phyloP scores from a whole-genome alignment of 1,140 invertebrate species.

The Drosophila willistoni region DNA sequence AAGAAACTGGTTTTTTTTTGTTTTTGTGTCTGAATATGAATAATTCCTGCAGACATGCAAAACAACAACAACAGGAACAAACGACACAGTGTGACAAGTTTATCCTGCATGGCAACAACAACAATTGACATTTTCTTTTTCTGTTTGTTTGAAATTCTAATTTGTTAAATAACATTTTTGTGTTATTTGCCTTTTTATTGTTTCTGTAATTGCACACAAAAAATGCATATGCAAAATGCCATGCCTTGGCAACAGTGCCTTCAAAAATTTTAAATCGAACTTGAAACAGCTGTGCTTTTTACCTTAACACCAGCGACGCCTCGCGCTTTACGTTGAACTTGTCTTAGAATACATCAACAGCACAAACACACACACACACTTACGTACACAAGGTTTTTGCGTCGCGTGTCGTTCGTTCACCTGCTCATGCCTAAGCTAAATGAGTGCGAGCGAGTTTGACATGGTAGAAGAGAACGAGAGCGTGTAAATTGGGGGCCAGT shows the following conservation, averaged over 20 bases:
- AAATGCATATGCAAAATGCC: constrained; percentile 21
- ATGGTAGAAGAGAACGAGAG: constrained; percentile 4
- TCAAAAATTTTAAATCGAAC: constrained; percentile 45
- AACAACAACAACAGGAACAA: not conserved
- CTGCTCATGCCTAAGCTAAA: constrained; percentile 35
- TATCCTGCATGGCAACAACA: constrained; percentile 39
- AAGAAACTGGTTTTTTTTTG: constrained; percentile 1
- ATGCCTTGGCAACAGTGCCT: constrained; percentile 45
- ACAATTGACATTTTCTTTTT: constrained; percentile 12
- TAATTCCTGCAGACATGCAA: constrained; percentile 3
- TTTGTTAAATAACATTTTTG: constrained; percentile 41
- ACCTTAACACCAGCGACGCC: too few relatives aligned
- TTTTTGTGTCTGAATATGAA: not conserved
- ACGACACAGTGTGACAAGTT: not conserved
- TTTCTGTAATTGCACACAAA: constrained; percentile 28
- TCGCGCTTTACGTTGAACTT: constrained; percentile 13
- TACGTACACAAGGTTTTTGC: constrained; percentile 38
- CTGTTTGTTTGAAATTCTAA: constrained; percentile 21
- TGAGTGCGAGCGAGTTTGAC: constrained; percentile 2
- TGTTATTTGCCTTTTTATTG: constrained; percentile 13
- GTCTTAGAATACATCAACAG: constrained; percentile 48
- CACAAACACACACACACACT: constrained; percentile 2
- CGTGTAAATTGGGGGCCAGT: constrained; percentile 15
- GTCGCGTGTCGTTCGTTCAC: constrained; percentile 57
- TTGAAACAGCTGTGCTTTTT: constrained; percentile 47